Conservation (phyloP, 2,888 invertebrate species). For the Microctonus hyperodae region DNA sequence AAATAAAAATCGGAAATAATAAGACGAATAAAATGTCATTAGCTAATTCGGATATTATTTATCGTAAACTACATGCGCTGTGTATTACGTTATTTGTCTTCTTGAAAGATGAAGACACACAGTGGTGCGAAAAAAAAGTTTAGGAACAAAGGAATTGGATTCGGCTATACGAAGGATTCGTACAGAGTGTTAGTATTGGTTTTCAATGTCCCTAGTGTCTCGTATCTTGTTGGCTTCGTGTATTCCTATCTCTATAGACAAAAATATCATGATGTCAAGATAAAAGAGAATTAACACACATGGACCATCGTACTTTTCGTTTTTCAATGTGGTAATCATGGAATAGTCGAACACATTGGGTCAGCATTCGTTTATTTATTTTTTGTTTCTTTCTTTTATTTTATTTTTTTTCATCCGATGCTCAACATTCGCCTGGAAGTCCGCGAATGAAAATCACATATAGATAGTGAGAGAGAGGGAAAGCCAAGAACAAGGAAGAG, state of each 20-base stretch:
- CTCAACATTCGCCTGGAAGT: slow-evolving; percentile 5
- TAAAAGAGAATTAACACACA: slow-evolving; percentile 45
- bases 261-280: slow-evolving; percentile 50
- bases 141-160: slow-evolving; percentile 16
- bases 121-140: slow-evolving; percentile 29
- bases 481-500: slow-evolving; percentile 28
- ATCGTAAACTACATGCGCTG: not conserved
- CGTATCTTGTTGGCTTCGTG: slow-evolving; percentile 50
- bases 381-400: too few relatives aligned
- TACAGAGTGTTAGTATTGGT: slow-evolving; percentile 41
- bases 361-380: not conserved
- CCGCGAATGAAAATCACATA: slow-evolving; percentile 30
- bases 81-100: not conserved
- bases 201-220: slow-evolving; percentile 55
- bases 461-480: slow-evolving; percentile 29
- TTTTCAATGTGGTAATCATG: slow-evolving; percentile 49
- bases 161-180: slow-evolving; percentile 49
- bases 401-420: not conserved
- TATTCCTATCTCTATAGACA: slow-evolving; percentile 29
- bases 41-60: slow-evolving; percentile 3
- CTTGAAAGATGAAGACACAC: slow-evolving; percentile 11
- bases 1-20: not conserved
- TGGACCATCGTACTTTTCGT: slow-evolving; percentile 47
- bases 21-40: not conserved
- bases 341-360: slow-evolving; percentile 33